A percentile compares a stretch with the other conserved stretches of the same genome.
These are phyloP conservation scores for Drosophila picticornis DNA, from an alignment of 2,888 invertebrate genomes.

Conservation along the genomic window DNA sequence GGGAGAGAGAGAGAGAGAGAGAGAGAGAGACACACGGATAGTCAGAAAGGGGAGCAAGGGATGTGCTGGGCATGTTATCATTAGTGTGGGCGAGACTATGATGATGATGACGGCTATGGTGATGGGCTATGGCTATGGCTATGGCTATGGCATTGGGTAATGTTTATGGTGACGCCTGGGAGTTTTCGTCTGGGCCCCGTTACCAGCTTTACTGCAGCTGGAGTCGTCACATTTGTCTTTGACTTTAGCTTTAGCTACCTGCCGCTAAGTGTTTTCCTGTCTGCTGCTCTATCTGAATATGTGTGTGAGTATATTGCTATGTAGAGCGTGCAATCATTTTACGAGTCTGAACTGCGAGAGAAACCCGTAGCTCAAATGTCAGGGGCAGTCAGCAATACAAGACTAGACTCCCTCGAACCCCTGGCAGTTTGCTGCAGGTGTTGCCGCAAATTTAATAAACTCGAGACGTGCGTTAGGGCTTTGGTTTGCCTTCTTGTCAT, in stretches of 20 bases:
- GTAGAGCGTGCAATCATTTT: constrained; percentile 78
- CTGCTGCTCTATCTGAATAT: constrained; percentile 25
- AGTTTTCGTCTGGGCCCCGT: constrained; percentile 50
- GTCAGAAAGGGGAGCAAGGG: constrained; percentile 8
- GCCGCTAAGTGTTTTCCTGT: constrained; percentile 77
- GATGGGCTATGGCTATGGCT: constrained; percentile 49
- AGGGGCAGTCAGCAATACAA: constrained; percentile 66
- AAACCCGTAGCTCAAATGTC: constrained; percentile 66
- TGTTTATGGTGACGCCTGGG: constrained; percentile 80
- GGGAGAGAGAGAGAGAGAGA: not conserved
- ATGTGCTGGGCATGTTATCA: constrained; percentile 66
- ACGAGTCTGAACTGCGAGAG: constrained; percentile 61
- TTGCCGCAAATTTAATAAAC: constrained; percentile 80
- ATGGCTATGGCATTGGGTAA: constrained; percentile 58
- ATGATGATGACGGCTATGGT: constrained; percentile 55
- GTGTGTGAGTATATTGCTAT: constrained; percentile 54
- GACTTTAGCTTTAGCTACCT: constrained; percentile 65
- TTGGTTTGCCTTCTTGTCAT: constrained; percentile 54
- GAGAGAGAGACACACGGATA: not conserved
- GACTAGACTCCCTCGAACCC: constrained; percentile 27
- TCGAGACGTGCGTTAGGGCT: constrained; percentile 80
- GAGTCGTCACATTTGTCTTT: constrained; percentile 57
- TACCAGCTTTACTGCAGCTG: constrained; percentile 30
- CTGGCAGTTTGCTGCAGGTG: constrained; percentile 61
- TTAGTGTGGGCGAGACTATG: constrained; percentile 70